Conservation (phyloP, 2,888 invertebrate genomes). For the Philhelius pedissequus region DNA sequence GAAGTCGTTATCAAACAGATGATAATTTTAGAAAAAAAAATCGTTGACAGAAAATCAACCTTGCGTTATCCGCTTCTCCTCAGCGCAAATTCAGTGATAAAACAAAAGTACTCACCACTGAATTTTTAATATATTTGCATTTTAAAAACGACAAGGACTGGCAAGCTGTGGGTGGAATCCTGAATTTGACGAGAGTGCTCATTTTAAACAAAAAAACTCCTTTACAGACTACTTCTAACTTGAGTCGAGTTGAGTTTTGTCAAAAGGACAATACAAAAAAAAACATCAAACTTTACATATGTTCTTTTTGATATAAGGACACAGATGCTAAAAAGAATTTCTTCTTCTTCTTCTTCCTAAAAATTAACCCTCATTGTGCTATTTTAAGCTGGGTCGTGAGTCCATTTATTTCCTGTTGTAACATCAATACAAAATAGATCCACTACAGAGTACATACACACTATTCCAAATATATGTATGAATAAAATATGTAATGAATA, state of each 20-base stretch:
- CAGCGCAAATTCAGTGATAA: background rate
- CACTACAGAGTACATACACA: constrained; percentile 2
- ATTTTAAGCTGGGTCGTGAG: constrained; percentile 17
- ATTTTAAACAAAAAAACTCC: background rate
- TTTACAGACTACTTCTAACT: background rate
- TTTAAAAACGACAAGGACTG: background rate
- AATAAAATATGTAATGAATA: constrained; percentile 59
- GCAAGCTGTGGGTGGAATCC: background rate
- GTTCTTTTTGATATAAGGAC: background rate
- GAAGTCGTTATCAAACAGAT: no score
- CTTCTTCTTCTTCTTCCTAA: background rate
- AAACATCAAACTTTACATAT: background rate
- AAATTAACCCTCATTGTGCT: constrained; percentile 50
- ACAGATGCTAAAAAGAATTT: background rate
- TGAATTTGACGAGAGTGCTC: background rate
- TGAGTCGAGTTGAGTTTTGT: background rate
- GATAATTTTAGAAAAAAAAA: no score
- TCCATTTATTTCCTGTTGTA: constrained; percentile 3
- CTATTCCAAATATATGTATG: constrained; percentile 27
- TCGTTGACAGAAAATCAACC: no score
- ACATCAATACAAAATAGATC: background rate
- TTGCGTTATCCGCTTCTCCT: no score
- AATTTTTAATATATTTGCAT: background rate
- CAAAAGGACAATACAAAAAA: background rate
- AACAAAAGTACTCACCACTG: background rate